Evolutionary conservation across 2,113 vertebrate species (phyloP).

Genomic region (Cacatua alba): DNA sequence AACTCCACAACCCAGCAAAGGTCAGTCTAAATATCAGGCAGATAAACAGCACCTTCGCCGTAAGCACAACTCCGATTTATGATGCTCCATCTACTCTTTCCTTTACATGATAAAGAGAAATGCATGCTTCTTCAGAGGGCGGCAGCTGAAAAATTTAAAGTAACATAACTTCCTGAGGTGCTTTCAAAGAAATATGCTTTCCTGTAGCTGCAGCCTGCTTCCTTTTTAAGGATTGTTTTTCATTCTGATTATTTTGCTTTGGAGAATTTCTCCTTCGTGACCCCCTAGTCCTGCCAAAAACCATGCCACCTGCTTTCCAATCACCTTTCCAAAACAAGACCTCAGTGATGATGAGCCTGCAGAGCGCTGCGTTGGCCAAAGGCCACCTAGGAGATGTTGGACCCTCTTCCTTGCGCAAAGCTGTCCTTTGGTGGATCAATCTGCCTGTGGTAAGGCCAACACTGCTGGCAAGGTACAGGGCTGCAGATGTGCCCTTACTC

Average conservation of each 20-base stretch:
- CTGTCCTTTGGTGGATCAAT: not conserved
- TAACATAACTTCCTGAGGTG: slow-evolving; percentile 60
- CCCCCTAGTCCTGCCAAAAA: not conserved
- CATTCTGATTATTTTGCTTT: not conserved
- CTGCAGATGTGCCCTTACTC: not conserved
- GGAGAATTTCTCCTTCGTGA: slow-evolving; percentile 36
- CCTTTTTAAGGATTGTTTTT: not conserved
- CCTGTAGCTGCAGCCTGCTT: slow-evolving; percentile 39
- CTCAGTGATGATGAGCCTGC: not conserved
- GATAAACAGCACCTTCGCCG: slow-evolving; percentile 63
- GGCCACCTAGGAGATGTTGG: not conserved
- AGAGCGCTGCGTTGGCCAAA: rapidly evolving
- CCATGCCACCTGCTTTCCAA: not conserved
- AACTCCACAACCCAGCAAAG: slow-evolving; percentile 74
- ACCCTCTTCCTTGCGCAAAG: not conserved
- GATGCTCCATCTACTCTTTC: slow-evolving; percentile 48
- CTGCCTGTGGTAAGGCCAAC: not conserved
- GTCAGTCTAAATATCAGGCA: slow-evolving; percentile 80
- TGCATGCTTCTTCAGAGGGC: not conserved
- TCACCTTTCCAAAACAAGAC: not conserved
- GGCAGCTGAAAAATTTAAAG: slow-evolving; percentile 57
- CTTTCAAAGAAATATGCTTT: slow-evolving; percentile 61
- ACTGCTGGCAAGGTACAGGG: not conserved
- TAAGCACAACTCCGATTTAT: slow-evolving; percentile 63
- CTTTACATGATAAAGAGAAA: slow-evolving; percentile 50